Evolutionary conservation across 2,888 invertebrate species (phyloP), one percentile per base, ranked within the genome.

Genomic region (Drosophila kambysellisi): DNA sequence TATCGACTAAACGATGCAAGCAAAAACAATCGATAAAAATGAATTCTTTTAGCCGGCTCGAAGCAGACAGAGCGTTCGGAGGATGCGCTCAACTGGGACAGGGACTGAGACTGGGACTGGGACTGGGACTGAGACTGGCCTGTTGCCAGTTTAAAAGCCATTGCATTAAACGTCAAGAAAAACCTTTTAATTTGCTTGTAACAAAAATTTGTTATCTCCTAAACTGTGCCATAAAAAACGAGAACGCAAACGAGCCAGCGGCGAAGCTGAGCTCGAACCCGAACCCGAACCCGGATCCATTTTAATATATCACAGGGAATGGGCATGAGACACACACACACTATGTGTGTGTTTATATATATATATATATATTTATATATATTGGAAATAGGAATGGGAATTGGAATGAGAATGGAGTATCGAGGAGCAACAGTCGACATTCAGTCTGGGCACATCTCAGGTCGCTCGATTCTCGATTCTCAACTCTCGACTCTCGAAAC

Each of bases 181-280:
- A 92, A 91, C 91, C 91, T 91, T 92, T 92, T 92, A 91, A 91
- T 91, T 91, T 91, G 88, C 91, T 91, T 92, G 91, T 91, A 91
- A 89, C 83, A 91, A 86, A 91, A 92, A 91, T 84, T 91, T 91
- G 89, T 91, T 89, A 91, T 90, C 92, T 90, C 88, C 89, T 91
- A 91, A 91, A 91, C 89, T 91, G 88, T 90, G 82, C 88, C 86
- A 91, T 91, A 90, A 92, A 89, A 83, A 90, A 88, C 83, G 85
- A 82, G 82, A 86, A 85, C 76, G 81, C 71, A 70, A 83, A 82
- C 76, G 83, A 76, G 79, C 56, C 57, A 53, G 57, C 46, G 56
- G 56, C 62, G 46, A 56, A 57, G 46, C 30, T 17, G 61, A 48
- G 29, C 39, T 56, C 58, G 20, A 74, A 30, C 48, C 52, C 39